These are phyloP conservation scores for Oceanites oceanicus DNA, from an alignment of 2,113 vertebrate species.

Conservation along the genomic window DNA sequence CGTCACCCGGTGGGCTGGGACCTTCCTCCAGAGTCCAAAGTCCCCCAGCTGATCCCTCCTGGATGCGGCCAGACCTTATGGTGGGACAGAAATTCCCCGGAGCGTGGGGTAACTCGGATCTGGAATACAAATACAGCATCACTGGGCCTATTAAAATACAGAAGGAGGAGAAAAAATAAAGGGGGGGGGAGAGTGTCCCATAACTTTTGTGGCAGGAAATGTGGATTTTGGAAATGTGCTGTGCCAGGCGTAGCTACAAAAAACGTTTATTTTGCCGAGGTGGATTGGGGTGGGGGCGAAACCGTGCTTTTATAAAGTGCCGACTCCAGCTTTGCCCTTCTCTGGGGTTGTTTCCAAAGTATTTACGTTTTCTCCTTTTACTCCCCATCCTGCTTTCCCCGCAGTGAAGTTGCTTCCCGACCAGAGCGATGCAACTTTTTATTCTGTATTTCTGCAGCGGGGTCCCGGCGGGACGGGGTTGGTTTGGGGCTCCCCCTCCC, in stretches of 20 bases:
- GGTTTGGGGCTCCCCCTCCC: not conserved
- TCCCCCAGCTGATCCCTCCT: not conserved
- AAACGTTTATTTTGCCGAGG: not conserved
- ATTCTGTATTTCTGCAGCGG: not conserved
- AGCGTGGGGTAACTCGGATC: fast-evolving
- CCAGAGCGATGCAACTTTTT: fast-evolving
- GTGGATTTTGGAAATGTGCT: not conserved
- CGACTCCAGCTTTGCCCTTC: not conserved
- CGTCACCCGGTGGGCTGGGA: not conserved
- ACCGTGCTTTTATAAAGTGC: not conserved
- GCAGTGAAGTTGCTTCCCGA: fast-evolving
- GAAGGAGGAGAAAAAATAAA: not conserved
- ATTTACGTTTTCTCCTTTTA: not conserved
- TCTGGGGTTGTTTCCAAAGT: not conserved
- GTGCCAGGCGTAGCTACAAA: not conserved
- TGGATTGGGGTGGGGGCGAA: not conserved
- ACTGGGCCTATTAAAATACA: fast-evolving
- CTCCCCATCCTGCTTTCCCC: not conserved
- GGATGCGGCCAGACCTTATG: not conserved
- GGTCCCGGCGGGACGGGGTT: not conserved
- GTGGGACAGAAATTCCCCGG: not conserved
- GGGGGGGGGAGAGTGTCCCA: fast-evolving
- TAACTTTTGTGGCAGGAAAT: slow-evolving; percentile 17
- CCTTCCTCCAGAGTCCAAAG: not conserved
- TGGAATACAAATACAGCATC: not conserved